These are phyloP conservation scores for Trematomus bernacchii DNA, from an alignment of 2,797 vertebrate genomes.

Conservation along the genomic window DNA sequence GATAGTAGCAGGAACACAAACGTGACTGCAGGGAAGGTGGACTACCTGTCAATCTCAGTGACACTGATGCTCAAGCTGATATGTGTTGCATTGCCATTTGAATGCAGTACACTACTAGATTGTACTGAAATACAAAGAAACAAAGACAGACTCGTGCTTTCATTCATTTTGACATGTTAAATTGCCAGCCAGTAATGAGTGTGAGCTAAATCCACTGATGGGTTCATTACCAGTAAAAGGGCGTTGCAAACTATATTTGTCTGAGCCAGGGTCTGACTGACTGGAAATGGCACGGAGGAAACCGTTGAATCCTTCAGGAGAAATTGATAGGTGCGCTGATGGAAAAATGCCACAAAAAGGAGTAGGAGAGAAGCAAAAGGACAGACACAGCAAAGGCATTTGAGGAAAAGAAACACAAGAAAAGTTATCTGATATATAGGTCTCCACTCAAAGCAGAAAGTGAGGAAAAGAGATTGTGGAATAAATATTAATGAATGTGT, in stretches of 20 bases:
- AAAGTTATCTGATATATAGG: constrained; percentile 57
- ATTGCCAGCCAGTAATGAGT: constrained; percentile 60
- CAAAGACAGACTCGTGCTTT: constrained; percentile 59
- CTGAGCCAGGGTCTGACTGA: constrained; percentile 78
- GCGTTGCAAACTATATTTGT: constrained; percentile 83
- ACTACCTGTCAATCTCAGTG: constrained; percentile 64
- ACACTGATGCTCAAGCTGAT: constrained; percentile 40
- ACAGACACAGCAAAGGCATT: constrained; percentile 12
- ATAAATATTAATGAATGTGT: constrained; percentile 77
- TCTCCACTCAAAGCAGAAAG: constrained; percentile 66
- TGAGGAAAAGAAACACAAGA: constrained; percentile 54
- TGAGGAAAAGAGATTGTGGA: constrained; percentile 46
- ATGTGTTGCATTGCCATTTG: constrained; percentile 36
- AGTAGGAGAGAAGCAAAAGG: constrained; percentile 28
- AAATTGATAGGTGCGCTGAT: constrained; percentile 84
- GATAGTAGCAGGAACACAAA: not conserved
- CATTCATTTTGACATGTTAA: constrained; percentile 42
- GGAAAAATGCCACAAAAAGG: constrained; percentile 81
- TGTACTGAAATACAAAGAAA: constrained; percentile 44
- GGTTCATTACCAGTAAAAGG: constrained; percentile 85
- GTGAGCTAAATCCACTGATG: constrained; percentile 79
- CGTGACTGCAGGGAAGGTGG: not conserved
- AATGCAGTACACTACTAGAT: constrained; percentile 42
- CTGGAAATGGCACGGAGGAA: constrained; percentile 84
- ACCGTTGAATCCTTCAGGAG: constrained; percentile 78